Evolutionary conservation across 2,113 vertebrate species (phyloP).

Genomic region (Petromus typicus): DNA sequence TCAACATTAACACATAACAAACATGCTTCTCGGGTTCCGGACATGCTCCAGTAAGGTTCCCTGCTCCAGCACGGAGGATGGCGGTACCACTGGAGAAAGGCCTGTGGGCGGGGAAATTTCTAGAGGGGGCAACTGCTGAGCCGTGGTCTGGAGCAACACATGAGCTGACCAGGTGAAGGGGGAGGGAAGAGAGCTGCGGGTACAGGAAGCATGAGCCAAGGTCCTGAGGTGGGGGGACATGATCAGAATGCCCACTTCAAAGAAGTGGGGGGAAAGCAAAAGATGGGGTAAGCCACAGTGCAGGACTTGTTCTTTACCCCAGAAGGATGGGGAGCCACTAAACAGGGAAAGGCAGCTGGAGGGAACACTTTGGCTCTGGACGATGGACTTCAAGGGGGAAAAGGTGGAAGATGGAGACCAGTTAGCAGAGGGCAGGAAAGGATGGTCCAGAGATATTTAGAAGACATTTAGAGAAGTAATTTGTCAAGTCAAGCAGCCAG

Average conservation of each 20-base stretch:
- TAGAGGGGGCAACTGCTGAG: slow-evolving; percentile 1
- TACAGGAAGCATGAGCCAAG: not conserved
- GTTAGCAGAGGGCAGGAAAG: not conserved
- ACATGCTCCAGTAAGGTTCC: not conserved
- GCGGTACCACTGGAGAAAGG: not conserved
- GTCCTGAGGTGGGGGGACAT: not conserved
- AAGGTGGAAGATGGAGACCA: not conserved
- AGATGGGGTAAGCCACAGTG: not conserved
- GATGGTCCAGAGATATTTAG: not conserved
- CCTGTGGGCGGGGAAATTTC: not conserved
- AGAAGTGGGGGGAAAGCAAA: not conserved
- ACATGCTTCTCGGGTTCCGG: not conserved
- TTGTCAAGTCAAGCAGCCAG: not conserved
- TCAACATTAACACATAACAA: not conserved
- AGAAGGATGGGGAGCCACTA: not conserved
- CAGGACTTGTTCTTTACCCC: not conserved
- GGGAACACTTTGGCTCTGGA: not conserved
- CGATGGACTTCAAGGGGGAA: not conserved
- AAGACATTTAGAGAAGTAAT: not conserved
- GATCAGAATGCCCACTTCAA: not conserved
- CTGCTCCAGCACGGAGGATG: not conserved
- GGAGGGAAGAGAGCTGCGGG: not conserved
- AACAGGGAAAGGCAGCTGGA: not conserved
- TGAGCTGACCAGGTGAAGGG: not conserved
- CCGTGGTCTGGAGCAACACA: not conserved